Evolutionary conservation across 2,113 vertebrate species (phyloP).

Genomic region (Capricornis sumatraensis): DNA sequence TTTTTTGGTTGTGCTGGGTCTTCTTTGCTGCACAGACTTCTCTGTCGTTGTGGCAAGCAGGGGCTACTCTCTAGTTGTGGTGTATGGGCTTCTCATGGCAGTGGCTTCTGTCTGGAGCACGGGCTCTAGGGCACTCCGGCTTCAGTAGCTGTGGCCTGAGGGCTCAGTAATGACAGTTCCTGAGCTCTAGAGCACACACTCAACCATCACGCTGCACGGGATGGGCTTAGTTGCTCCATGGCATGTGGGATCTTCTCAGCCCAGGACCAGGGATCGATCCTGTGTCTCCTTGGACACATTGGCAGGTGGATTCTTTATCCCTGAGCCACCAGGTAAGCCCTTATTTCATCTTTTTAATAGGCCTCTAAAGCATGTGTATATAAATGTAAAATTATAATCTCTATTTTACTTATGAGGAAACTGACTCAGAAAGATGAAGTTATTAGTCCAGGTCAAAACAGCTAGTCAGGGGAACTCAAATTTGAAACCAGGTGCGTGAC

Average conservation of each 20-base stretch:
- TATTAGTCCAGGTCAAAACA: background rate
- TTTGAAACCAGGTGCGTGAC: background rate
- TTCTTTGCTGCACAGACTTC: background rate
- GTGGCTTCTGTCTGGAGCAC: background rate
- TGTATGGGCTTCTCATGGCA: background rate
- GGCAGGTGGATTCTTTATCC: background rate
- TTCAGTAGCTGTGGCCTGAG: background rate
- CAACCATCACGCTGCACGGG: background rate
- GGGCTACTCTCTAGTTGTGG: background rate
- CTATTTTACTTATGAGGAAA: background rate
- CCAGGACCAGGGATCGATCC: background rate
- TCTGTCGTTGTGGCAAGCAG: background rate
- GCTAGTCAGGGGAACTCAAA: background rate
- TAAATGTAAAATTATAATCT: background rate
- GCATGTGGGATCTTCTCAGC: background rate
- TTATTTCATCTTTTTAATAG: slow-evolving; percentile 10
- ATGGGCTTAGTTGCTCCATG: background rate
- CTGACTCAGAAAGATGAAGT: background rate
- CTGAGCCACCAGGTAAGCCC: background rate
- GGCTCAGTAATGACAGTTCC: background rate
- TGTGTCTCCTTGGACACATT: background rate
- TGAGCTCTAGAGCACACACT: background rate
- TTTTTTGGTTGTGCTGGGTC: background rate
- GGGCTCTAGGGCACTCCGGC: background rate
- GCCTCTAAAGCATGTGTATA: background rate